These are phyloP conservation scores for Hydractinia symbiolongicarpus DNA, from an alignment of 30 jellyfish, hydroid and myxozoan genomes.

Conservation along the genomic window DNA sequence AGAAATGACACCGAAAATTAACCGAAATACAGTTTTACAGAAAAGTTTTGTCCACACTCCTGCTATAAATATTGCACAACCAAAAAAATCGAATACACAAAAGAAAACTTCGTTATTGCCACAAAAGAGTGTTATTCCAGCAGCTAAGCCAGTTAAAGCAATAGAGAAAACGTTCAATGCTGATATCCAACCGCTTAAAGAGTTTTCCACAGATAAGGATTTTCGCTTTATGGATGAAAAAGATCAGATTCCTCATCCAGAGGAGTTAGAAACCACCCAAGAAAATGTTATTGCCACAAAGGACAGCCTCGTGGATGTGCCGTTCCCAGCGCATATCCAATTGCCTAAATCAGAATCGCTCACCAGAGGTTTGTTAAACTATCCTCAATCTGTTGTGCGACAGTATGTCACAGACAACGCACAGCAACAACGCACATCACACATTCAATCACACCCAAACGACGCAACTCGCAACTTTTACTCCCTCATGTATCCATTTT, in stretches of 20 bases:
- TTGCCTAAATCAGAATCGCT: constrained; percentile 4
- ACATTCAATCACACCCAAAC: constrained; percentile 16
- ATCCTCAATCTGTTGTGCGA: not conserved
- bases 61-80: no score
- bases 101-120: no score
- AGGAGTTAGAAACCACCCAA: constrained; percentile 1
- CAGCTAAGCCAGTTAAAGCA: not conserved
- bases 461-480: not conserved
- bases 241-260: constrained; percentile 35
- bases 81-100: no score
- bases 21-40: no score
- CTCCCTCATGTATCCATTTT: constrained; percentile 15
- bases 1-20: no score
- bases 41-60: no score
- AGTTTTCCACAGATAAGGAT: constrained; percentile 39
- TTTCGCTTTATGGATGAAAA: constrained; percentile 13
- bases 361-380: constrained; percentile 28
- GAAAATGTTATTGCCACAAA: constrained; percentile 19
- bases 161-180: constrained; percentile 1
- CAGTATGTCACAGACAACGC: constrained; percentile 9
- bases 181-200: constrained; percentile 28
- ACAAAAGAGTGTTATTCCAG: not conserved
- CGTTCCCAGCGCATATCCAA: constrained; percentile 23
- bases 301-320: constrained; percentile 28
- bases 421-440: constrained; percentile 16